Base-by-base conservation (phyloP, 2,888 invertebrate genomes). In the Conomelus anceps region DNA sequence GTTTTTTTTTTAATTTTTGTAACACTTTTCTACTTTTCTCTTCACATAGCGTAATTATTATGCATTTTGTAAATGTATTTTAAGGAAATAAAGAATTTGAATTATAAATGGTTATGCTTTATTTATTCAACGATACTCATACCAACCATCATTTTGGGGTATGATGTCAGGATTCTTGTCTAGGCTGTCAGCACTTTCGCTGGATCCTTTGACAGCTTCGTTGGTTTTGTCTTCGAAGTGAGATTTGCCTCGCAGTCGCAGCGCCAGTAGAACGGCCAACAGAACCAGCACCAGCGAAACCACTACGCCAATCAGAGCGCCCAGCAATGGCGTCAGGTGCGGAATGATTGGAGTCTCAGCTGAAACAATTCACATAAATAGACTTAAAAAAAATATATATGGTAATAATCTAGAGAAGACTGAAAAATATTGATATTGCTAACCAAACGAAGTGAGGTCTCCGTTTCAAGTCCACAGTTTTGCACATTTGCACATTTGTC, bases 261-360 rank as follows among this genome's bases (percentile, higher is more conserved):
- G 85, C 7, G 88, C 89, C 91, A 93, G 93, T 88, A 93, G 92
- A 85, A 93, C 92, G 87, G 93, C 93, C 85, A 93, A 92, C 89
- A 93, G 93, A 86, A 93, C 91, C 23, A 93, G 92, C n/a, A 90
- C 88, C 63, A 94, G 92, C 0, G 93, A 93, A 13, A 93, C 93
- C 22, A 93, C 93, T 23, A 93, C 93, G 17, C 93, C 93, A 89
- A 93, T 93, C 91, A 93, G 92, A 11, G 93, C 93, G 6, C 93
- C 93, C 89, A 94, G 91, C 89, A 93, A 92, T 17, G 94, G 93
- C 34, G 93, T 94, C 91, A 94, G 93, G 89, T 93, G 93, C 87
- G 93, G 92, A 89, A 93, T 92, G 34, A 91, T 92, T 26, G 92
- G 90, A 6, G 90, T 89, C 23, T 88, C 89, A 11, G 90, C 90